These are phyloP conservation scores for Agraylea sexmaculata DNA, from an alignment of 1,140 invertebrate genomes.

Conservation along the genomic window DNA sequence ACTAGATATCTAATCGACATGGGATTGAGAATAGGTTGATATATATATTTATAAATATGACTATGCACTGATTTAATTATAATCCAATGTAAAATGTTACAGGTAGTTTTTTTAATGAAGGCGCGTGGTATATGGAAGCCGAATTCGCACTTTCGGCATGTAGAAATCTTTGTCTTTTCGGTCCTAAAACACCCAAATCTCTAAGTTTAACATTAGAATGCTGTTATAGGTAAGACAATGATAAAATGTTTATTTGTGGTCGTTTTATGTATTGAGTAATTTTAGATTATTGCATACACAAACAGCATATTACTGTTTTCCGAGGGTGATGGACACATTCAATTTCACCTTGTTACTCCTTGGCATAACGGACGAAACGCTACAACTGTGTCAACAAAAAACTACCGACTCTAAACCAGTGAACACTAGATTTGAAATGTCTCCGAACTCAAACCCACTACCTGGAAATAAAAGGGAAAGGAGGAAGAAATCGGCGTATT, in stretches of 20 bases:
- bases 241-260: background rate
- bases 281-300: slow-evolving; percentile 69
- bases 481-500: too few relatives aligned
- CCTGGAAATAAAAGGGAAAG: too few relatives aligned
- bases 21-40: slow-evolving; percentile 33
- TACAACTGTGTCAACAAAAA: too few relatives aligned
- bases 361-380: slow-evolving; percentile 32
- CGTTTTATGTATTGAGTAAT: slow-evolving; percentile 13
- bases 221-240: slow-evolving; percentile 51
- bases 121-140: slow-evolving; percentile 70
- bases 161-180: slow-evolving; percentile 44
- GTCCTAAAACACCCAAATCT: slow-evolving; percentile 35
- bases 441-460: too few relatives aligned
- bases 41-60: slow-evolving; percentile 1
- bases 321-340: slow-evolving; percentile 53
- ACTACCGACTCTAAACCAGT: too few relatives aligned
- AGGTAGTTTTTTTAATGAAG: slow-evolving; percentile 72
- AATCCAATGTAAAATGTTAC: slow-evolving; percentile 22
- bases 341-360: slow-evolving; percentile 45
- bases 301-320: slow-evolving; percentile 65
- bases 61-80: background rate
- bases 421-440: too few relatives aligned
- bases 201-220: slow-evolving; percentile 52
- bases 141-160: slow-evolving; percentile 55
- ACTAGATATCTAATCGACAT: slow-evolving; percentile 36